A percentile compares a stretch with the other conserved stretches of the same genome.
phyloP scores from a whole-genome alignment of 92 coral and sea anemone genomes.

The Actinostola sp. region DNA sequence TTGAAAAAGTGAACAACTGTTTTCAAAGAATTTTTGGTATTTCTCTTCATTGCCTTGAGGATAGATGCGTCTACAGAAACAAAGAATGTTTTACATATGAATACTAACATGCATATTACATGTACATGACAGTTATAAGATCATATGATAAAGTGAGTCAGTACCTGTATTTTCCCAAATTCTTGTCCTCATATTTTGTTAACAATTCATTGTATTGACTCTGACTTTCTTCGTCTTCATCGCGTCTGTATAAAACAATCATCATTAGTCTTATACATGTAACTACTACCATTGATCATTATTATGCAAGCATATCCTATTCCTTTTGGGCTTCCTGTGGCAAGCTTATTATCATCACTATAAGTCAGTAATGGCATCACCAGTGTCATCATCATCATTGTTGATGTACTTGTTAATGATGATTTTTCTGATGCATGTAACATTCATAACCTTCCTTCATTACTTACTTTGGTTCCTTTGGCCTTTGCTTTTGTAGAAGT shows the following conservation, averaged over 20 bases:
- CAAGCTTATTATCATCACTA: too few relatives aligned
- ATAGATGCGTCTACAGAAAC: constrained; percentile 89
- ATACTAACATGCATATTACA: neutral
- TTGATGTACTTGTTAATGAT: neutral
- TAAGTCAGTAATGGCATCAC: too few relatives aligned
- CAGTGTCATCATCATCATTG: neutral
- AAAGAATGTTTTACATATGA: neutral
- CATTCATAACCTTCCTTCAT: neutral
- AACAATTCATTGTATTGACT: constrained; percentile 75
- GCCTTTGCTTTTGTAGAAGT: constrained; percentile 86
- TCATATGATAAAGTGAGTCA: too few relatives aligned
- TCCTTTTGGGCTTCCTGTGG: too few relatives aligned
- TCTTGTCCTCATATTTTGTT: constrained; percentile 82
- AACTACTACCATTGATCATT: neutral
- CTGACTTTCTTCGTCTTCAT: constrained; percentile 70
- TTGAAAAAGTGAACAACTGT: constrained; percentile 93
- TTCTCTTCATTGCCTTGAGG: constrained; percentile 92
- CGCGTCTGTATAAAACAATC: constrained; percentile 57
- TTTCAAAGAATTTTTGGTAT: constrained; percentile 83
- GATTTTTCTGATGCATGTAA: neutral
- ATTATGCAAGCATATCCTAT: neutral
- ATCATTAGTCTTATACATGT: neutral
- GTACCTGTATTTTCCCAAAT: constrained; percentile 92
- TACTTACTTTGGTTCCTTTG: constrained; percentile 84
- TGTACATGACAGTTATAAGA: too few relatives aligned